Conservation (phyloP, 2,113 vertebrate species). For the Oenanthe oenanthe region DNA sequence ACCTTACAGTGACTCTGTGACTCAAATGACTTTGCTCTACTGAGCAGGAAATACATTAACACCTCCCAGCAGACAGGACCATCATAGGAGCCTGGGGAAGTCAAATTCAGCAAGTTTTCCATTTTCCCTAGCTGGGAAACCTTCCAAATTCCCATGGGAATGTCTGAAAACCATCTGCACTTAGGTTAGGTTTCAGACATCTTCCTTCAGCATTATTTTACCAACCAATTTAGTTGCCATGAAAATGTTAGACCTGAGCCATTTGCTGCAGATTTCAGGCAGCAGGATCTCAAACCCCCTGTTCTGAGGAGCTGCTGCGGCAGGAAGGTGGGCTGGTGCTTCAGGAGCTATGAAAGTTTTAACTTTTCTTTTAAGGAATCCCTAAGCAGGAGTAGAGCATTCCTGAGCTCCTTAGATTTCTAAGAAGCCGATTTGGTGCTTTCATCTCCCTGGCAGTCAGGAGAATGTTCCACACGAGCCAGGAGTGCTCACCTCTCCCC, state of each 20-base stretch:
- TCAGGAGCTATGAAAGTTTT: conserved; percentile 8
- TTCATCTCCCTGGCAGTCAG: conserved; percentile 41
- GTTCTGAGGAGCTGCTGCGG: background rate
- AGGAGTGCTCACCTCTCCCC: conserved; percentile 83
- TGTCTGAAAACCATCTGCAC: conserved; percentile 22
- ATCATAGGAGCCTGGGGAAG: background rate
- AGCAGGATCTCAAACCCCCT: background rate
- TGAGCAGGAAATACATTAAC: background rate
- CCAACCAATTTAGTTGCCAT: background rate
- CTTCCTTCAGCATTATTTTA: background rate
- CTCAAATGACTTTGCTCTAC: background rate
- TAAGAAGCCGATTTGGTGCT: conserved; percentile 8
- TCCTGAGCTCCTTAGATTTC: conserved; percentile 3
- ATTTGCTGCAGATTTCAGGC: background rate
- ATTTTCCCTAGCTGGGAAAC: background rate
- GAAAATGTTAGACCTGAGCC: background rate
- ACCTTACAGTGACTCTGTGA: background rate
- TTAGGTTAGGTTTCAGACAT: background rate
- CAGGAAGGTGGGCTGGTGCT: background rate
- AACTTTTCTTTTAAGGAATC: conserved; percentile 34
- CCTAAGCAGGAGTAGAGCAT: background rate
- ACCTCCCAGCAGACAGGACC: background rate
- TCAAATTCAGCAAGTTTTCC: conserved; percentile 2
- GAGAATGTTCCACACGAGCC: background rate
- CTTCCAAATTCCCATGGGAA: background rate